phyloP scores from a whole-genome alignment of 2,797 vertebrate genomes.

The Phoxinus dragarum region DNA sequence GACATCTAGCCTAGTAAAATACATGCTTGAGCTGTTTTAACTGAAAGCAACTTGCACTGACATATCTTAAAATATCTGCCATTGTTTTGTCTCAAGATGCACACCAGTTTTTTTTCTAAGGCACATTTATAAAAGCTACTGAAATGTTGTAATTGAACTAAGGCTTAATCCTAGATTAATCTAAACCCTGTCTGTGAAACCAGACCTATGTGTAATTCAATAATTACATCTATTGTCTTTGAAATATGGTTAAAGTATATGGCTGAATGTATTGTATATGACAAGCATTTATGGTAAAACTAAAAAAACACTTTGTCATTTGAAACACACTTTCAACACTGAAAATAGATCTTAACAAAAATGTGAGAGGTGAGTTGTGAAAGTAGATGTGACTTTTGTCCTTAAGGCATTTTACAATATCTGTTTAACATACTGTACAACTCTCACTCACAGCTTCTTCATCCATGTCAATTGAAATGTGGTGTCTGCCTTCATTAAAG shows the following conservation, averaged over 20 bases:
- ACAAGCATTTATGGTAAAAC: background rate
- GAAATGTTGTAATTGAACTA: background rate
- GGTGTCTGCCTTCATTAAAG: background rate
- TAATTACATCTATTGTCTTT: background rate
- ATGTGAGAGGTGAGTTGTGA: background rate
- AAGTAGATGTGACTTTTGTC: background rate
- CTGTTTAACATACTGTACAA: background rate
- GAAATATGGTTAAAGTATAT: background rate
- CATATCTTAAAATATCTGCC: background rate
- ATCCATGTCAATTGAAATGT: conserved; percentile 4
- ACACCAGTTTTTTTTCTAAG: background rate
- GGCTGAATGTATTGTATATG: background rate
- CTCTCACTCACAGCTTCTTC: background rate
- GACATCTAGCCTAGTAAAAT: background rate
- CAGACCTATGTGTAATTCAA: background rate
- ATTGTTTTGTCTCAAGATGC: background rate
- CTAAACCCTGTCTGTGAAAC: background rate
- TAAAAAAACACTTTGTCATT: too few relatives aligned
- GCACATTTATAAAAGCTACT: background rate
- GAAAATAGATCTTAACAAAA: background rate
- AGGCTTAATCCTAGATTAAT: background rate
- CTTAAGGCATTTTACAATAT: background rate
- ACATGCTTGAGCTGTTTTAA: background rate
- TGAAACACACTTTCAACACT: background rate
- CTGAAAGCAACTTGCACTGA: background rate